Conservation (phyloP, 2,888 invertebrate species). For the Ceramica pisi region DNA sequence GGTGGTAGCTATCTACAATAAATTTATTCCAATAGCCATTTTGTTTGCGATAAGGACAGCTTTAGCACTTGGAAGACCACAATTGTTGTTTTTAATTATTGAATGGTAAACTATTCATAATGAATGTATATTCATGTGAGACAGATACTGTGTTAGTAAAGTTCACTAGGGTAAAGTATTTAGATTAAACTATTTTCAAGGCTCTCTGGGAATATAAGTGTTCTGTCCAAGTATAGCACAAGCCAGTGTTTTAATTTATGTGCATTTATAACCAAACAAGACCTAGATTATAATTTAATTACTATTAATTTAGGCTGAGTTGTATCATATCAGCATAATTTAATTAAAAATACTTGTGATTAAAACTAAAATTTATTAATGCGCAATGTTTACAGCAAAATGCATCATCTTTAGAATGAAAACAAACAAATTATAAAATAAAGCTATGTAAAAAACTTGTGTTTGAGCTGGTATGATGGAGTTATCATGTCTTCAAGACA, state of each 20-base stretch:
- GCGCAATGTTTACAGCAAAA: not conserved
- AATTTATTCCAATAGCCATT: slow-evolving; percentile 63
- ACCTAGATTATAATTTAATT: not conserved
- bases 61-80: slow-evolving; percentile 37
- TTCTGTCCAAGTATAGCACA: slow-evolving; percentile 14
- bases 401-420: not conserved
- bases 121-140: slow-evolving; percentile 39
- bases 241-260: not conserved
- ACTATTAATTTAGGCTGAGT: not conserved
- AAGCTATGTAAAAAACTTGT: slow-evolving; percentile 1
- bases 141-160: slow-evolving; percentile 25
- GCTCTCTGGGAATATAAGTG: slow-evolving; percentile 21
- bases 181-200: slow-evolving; percentile 49
- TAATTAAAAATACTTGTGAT: not conserved
- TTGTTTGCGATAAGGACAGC: slow-evolving; percentile 57
- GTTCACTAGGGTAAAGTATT: slow-evolving; percentile 49
- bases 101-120: slow-evolving; percentile 47
- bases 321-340: slow-evolving; percentile 6
- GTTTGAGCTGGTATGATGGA: not conserved
- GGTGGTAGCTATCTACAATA: slow-evolving; percentile 59
- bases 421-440: not conserved
- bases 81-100: slow-evolving; percentile 41
- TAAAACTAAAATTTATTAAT: not conserved
- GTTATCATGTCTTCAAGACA: not conserved
- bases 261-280: slow-evolving; percentile 1